Evolutionary conservation across 2,797 vertebrate genomes (phyloP).

Genomic region (Myotis planiceps): DNA sequence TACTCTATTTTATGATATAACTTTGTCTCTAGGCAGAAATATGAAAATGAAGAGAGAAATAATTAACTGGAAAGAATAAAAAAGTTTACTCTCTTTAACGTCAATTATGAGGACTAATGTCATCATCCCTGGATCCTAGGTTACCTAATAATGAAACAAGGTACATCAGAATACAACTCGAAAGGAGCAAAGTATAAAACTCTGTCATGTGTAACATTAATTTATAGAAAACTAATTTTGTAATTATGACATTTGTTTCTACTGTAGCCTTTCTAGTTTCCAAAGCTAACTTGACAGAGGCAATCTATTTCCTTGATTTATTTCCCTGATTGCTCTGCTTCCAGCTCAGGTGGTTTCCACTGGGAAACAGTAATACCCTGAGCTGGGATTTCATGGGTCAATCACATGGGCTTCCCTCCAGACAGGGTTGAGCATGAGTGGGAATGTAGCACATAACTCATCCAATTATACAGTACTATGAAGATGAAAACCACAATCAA

Average conservation of each 20-base stretch:
- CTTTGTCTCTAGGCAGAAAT: neutral
- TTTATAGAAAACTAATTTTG: slow-evolving; percentile 18
- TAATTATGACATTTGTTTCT: slow-evolving; percentile 19
- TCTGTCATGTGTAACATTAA: neutral
- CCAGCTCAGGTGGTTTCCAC: neutral
- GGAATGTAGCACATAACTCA: neutral
- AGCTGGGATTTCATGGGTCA: neutral
- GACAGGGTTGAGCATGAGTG: neutral
- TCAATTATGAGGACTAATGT: neutral
- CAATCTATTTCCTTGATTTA: slow-evolving; percentile 2
- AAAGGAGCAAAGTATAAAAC: neutral
- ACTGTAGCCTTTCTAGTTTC: neutral
- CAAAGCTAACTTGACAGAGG: neutral
- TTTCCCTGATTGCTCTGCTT: neutral
- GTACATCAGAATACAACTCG: neutral
- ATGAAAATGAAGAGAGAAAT: slow-evolving; percentile 35
- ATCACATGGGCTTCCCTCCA: neutral
- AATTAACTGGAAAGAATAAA: neutral
- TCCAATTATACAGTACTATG: neutral
- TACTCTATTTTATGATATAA: neutral
- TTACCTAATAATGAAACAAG: neutral
- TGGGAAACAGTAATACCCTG: neutral
- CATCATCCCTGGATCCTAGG: neutral
- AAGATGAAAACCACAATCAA: neutral
- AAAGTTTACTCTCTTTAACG: neutral